Base-by-base conservation (phyloP, 2,888 invertebrate species). In the Teleiodes luculella region DNA sequence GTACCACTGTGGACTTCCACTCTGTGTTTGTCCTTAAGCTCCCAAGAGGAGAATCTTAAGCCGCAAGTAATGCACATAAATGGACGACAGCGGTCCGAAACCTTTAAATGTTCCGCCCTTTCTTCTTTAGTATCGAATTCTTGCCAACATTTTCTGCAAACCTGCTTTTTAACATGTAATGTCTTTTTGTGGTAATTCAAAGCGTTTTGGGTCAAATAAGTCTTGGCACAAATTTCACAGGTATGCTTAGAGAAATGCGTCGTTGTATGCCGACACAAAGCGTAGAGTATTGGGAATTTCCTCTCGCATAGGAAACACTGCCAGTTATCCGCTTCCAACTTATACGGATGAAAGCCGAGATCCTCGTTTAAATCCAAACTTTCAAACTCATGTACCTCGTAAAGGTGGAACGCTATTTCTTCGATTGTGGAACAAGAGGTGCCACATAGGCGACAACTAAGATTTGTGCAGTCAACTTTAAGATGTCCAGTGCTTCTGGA, bases 11-110 rank as follows among this genome's bases (percentile, higher is more conserved):
- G 87, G 2, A 60, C 57, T 1, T 71, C 64, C 0, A 73, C 70
- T 33, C 77, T 61, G 61, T 88, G 88, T 39, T 72, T 78, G 43
- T 80, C 76, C 41, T 86, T 86, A 0, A 54, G 59, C 41, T 86
- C 86, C 82, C 82, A 86, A 1, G 85, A 84, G 35, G 73, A 64
- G 56, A 88, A 88, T 49, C 85, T 70, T 3, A 86, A 84, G 0
- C 78, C 76, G 54, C 88, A 88, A 10, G 70, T 58, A 0, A 75
- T 55, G 45, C 88, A 88, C 10, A 72, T 74, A 49, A 80, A 86
- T 0, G 76, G 62, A 75, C 80, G 81, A 58, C 88, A 88, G 1
- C 65, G 56, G 48, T 76, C 76, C 0, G 86, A 79, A 1, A 37
- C 43, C 51, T 66, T 77, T 1, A 77, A 49, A 52, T 88, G 88